Conservation (phyloP, 2,113 vertebrate genomes). For the Prionailurus bengalensis region DNA sequence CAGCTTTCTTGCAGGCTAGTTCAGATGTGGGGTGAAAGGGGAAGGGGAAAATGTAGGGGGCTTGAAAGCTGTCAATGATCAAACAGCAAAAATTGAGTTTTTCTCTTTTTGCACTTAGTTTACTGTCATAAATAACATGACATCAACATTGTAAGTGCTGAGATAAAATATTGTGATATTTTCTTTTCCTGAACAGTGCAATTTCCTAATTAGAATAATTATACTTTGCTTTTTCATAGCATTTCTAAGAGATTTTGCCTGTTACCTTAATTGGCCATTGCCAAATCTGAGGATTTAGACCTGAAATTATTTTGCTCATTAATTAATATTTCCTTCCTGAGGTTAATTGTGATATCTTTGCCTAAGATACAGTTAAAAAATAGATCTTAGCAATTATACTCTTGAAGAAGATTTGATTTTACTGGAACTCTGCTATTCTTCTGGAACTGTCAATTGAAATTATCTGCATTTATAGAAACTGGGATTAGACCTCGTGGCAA, state of each 20-base stretch:
- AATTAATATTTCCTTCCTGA: background rate
- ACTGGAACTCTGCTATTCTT: background rate
- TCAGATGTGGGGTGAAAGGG: background rate
- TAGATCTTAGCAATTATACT: background rate
- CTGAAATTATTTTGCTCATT: background rate
- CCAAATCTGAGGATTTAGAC: background rate
- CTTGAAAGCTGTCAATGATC: background rate
- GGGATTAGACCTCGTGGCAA: background rate
- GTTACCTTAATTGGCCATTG: background rate
- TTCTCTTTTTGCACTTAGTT: background rate
- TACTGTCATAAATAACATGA: background rate
- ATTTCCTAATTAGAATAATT: constrained; percentile 6
- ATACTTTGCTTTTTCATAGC: background rate
- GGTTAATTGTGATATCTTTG: background rate
- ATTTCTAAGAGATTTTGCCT: constrained; percentile 21
- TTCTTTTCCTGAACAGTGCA: background rate
- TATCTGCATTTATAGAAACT: background rate
- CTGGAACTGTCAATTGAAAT: background rate
- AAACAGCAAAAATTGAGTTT: background rate
- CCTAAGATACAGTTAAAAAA: background rate
- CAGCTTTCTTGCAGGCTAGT: background rate
- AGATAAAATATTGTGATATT: background rate
- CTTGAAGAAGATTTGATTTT: background rate
- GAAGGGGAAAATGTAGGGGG: rapidly evolving
- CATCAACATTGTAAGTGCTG: background rate